These are phyloP conservation scores for Tyrophagus putrescentiae DNA, from an alignment of 1,140 invertebrate genomes.

Conservation along the genomic window DNA sequence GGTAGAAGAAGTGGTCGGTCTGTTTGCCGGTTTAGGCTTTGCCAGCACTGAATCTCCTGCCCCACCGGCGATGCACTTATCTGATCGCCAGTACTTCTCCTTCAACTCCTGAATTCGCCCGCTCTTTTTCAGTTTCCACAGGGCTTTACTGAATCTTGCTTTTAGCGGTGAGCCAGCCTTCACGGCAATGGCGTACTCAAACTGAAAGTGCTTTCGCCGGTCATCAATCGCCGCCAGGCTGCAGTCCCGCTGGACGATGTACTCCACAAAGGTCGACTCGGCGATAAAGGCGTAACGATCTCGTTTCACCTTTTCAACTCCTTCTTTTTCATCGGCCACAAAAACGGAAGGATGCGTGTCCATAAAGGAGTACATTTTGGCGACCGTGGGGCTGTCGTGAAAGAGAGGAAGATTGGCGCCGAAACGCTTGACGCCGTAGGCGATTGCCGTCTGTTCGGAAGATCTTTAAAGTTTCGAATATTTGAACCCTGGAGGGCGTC, in stretches of 20 bases:
- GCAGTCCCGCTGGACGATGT: constrained; percentile 56
- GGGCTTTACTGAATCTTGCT: constrained; percentile 35
- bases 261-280: constrained; percentile 67
- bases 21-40: not conserved
- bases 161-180: constrained; percentile 29
- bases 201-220: constrained; percentile 43
- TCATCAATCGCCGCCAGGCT: constrained; percentile 58
- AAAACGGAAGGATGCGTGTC: constrained; percentile 71
- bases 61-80: constrained; percentile 24
- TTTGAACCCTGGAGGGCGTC: not conserved
- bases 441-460: constrained; percentile 12
- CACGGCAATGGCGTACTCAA: constrained; percentile 37
- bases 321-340: constrained; percentile 60
- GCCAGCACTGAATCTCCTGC: constrained; percentile 30
- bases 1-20: not conserved
- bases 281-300: constrained; percentile 59
- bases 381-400: constrained; percentile 29
- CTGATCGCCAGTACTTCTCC: constrained; percentile 36
- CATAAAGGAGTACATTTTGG: constrained; percentile 63
- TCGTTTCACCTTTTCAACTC: constrained; percentile 60
- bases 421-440: constrained; percentile 12
- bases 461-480: constrained; percentile 17
- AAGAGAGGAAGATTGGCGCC: constrained; percentile 40
- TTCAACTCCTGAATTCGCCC: constrained; percentile 34
- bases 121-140: constrained; percentile 36